Evolutionary conservation across 2,113 vertebrate genomes (phyloP), one percentile per base, ranked within the genome.

Genomic region (Glareola pratincola): DNA sequence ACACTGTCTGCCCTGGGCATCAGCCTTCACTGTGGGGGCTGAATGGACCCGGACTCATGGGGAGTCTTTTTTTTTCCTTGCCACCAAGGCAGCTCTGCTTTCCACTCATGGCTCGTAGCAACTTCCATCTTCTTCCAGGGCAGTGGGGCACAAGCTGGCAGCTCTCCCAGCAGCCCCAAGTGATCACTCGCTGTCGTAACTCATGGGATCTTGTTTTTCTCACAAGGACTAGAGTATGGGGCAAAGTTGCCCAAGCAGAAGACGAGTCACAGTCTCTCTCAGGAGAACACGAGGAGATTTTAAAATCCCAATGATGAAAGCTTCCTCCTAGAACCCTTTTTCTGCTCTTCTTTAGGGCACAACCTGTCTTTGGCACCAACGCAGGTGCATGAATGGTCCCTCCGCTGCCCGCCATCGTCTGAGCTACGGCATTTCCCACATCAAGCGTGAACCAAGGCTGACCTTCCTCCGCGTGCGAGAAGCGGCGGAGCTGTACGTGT

Each of bases 361-460:
- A 59, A 18, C 12, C 39, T 36, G 50, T 3, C 24, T 6, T 39
- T 37, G 37, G 36, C 37, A 32, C 79, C 63, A 85, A 2, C 0
- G 0, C n/a, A 4, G 27, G 9, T 0, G 1, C 78, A 43, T 1
- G 29, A 69, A 18, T 4, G 0, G 1, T 27, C 22, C 36, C 43
- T 75, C n/a, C 1, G 0, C 68, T 5, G 16, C 56, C 62, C 1
- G 0, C 48, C 72, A 8, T 13, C 41, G 3, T 10, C 81, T 2
- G 4, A n/a, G 21, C 86, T 24, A 8, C 2, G 3, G 34, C 62
- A 0, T 4, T 93, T 60, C 82, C 92, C 67, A 8, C 91, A 71
- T 82, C 74, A 60, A 75, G 57, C 48, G 0, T 1, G 48, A 91
- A 3, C 64, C 79, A 4, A 23, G 83, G 51, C 83, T 91, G 96